phyloP scores from a whole-genome alignment of 2,888 invertebrate species.

The Itoplectis maculator region DNA sequence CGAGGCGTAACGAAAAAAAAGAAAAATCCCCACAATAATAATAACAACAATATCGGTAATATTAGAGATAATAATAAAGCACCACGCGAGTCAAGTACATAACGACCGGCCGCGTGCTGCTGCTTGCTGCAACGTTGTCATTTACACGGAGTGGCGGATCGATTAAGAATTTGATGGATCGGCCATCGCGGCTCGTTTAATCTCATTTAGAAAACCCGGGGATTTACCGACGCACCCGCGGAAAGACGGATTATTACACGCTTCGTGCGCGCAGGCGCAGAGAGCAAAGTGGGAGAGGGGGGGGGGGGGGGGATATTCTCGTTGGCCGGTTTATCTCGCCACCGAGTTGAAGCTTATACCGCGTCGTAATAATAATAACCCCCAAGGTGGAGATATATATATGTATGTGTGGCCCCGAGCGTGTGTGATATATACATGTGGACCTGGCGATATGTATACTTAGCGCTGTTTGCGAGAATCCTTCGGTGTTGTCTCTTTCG shows the following conservation, averaged over 20 bases:
- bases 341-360: conserved; percentile 11
- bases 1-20: neutral
- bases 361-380: conserved; percentile 46
- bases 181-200: conserved; percentile 24
- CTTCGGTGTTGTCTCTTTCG: too few species aligned
- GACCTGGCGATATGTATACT: conserved; percentile 25
- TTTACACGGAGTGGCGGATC: conserved; percentile 9
- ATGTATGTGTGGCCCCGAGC: too few species aligned
- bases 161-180: conserved; percentile 24
- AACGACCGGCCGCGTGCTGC: too few species aligned
- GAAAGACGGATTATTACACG: conserved; percentile 15
- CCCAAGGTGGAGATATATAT: too few species aligned
- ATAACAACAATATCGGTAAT: too few species aligned
- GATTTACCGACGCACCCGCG: conserved; percentile 14
- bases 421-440: neutral
- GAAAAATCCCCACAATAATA: too few species aligned
- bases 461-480: conserved; percentile 9
- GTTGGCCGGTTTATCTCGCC: conserved; percentile 37
- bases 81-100: too few species aligned
- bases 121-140: neutral
- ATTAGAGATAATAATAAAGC: too few species aligned
- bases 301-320: conserved; percentile 33
- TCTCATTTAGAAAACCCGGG: conserved; percentile 13
- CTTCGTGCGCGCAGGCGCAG: too few species aligned
- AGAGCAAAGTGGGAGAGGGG: too few species aligned